Base-by-base conservation (phyloP, 2,888 invertebrate species). In the Dynastes hyllus region DNA sequence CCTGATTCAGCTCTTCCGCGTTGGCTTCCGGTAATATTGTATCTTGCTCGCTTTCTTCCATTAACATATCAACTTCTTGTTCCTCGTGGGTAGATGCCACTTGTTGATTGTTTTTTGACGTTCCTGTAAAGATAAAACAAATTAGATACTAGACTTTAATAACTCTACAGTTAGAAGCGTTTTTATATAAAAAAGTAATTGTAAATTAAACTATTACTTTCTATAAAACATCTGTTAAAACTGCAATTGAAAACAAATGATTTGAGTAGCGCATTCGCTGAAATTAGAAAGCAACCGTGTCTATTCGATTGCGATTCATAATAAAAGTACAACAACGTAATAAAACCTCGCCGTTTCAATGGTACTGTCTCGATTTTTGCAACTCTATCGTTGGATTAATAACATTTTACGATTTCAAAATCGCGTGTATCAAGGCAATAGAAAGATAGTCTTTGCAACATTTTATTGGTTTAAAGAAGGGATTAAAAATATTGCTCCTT, bases 1-100 rank as follows among this genome's bases (percentile, higher is more conserved):
- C 89, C 16, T 90, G 90, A 27, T 91, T 89, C 16, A 91, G 90
- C 85, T 92, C 92, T 37, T 78, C 79, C 50, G 69, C 79, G n/a
- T 73, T 51, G 27, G 51, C 8, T 27, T 37, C 40, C 32, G 79
- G 29, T 58, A 45, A 45, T 55, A 77, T 77, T 66, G 81, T 80
- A 78, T 78, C 80, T 75, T 77, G 81, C 55, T 84, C 84, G 63
- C 89, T 87, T 0, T 89, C 87, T 80, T 90, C 90, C 89, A 89
- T 89, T 76, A 88, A 89, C 88, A 89, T 89, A 80, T 90, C 90
- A 0, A 88, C 87, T 73, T 90, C 90, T 77, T 89, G 8, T 65
- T 78, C 27, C 37, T 65, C 29, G 32, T 50, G 50, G 58, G 58
- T 27, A 27, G 6, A 61, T 45, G 73, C 61, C 58, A 61, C 65